Evolutionary conservation across 2,113 vertebrate genomes (phyloP), one percentile per base, ranked within the genome.

Genomic region (Labeo rohita): DNA sequence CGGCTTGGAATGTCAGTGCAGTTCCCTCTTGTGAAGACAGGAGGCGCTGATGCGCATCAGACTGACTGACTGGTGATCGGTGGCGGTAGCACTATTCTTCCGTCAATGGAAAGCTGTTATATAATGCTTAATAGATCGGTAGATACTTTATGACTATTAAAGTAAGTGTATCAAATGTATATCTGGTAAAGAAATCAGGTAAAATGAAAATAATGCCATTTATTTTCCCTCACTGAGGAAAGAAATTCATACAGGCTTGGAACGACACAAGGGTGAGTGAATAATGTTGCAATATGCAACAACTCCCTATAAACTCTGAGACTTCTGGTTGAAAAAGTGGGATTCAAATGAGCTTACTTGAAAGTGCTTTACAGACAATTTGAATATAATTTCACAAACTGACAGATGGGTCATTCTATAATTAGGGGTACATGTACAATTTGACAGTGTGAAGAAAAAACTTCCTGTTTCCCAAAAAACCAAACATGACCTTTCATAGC

Each of bases 1-100:
- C 63, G 28, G 66, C 81, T 80, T 74, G 81, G 77, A 80, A 82
- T 39, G 23, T 45, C 47, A 21, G 85, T 94, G 94, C 94, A 93
- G 91, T 92, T 93, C 93, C 89, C 23, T 74, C 66, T 84, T 90
- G 87, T 88, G 88, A 91, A 86, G 90, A 90, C 92, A 95, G 94
- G 93, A 94, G 94, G 94, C 93, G 93, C 92, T 90, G 92, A 88
- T 88, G 91, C 88, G 89, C 89, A 80, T 23, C 1, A 6, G n/a
- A 65, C 9, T 36, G 54, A 23, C 65, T n/a, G n/a, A 34, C 28
- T 49, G 18, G 6, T 16, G 4, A 61, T 45, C 3, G 8, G 23
- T 34, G 23, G 63, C 3, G 50, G 16, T 43, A 5, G 43, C 54
- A 21, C 36, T 36, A 15, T 66, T 28, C 6, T 56, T 18, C 6